Conservation (phyloP, 2,888 invertebrate genomes). For the Agonum fuliginosum region DNA sequence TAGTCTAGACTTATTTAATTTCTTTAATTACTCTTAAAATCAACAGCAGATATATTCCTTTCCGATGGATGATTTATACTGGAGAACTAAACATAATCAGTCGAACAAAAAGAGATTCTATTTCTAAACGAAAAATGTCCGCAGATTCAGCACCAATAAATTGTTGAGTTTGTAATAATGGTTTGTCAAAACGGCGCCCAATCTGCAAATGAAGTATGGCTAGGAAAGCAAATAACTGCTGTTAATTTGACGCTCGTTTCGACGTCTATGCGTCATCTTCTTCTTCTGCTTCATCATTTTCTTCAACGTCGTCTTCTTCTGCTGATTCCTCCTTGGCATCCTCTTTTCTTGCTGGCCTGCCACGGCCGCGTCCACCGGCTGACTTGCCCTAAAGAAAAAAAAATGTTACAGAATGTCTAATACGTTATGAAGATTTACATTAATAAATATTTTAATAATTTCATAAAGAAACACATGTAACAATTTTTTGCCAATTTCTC, state of each 20-base stretch:
- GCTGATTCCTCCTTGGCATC: slow-evolving; percentile 69
- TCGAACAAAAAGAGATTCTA: slow-evolving; percentile 14
- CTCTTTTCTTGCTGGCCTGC: slow-evolving; percentile 73
- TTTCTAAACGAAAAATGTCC: neutral
- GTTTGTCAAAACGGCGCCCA: neutral
- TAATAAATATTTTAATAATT: neutral
- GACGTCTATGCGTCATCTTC: slow-evolving; percentile 68
- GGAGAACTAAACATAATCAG: slow-evolving; percentile 8
- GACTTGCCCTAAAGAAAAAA: neutral
- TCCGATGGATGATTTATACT: no score
- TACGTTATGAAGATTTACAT: neutral
- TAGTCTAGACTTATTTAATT: neutral
- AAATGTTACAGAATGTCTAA: neutral
- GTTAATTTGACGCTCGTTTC: no score
- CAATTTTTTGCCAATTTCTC: no score
- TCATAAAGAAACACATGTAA: no score
- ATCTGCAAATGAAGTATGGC: neutral
- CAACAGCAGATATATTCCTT: no score
- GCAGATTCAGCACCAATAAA: no score
- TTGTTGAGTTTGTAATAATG: no score
- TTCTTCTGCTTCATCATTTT: slow-evolving; percentile 69
- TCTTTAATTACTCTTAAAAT: neutral
- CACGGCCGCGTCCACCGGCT: slow-evolving; percentile 65
- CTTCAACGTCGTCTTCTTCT: slow-evolving; percentile 72
- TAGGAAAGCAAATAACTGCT: no score